These are phyloP conservation scores for Allolobophora icterica DNA, from an alignment of 2,888 invertebrate species.

Conservation along the genomic window DNA sequence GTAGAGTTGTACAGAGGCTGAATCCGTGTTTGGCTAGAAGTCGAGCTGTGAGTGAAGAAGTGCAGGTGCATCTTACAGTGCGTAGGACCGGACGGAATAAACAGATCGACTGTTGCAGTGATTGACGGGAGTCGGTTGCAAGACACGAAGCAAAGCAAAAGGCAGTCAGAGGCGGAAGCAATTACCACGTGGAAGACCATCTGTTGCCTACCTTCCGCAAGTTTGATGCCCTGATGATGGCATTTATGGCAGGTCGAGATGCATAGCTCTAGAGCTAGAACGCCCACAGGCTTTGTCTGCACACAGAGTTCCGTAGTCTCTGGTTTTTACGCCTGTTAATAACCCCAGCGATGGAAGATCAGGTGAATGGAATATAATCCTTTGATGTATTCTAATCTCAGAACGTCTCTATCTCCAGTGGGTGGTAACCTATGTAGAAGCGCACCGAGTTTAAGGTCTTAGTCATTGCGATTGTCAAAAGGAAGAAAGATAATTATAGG, in stretches of 20 bases:
- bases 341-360: too few species aligned
- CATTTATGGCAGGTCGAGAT: not conserved
- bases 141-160: not conserved
- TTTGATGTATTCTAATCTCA: not conserved
- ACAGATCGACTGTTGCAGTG: conserved; percentile 2
- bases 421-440: too few species aligned
- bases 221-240: not conserved
- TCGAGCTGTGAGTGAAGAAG: not conserved
- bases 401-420: not conserved
- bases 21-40: not conserved
- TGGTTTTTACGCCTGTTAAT: not conserved
- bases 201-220: conserved; percentile 11
- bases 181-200: conserved; percentile 4
- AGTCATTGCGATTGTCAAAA: too few species aligned
- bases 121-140: not conserved
- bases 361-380: not conserved
- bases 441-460: too few species aligned
- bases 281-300: not conserved
- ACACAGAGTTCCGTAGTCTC: not conserved
- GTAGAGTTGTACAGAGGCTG: not conserved
- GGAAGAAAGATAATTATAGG: too few species aligned
- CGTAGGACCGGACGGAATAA: not conserved
- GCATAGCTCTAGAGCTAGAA: not conserved
- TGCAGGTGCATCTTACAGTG: not conserved
- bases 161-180: not conserved